Conservation (phyloP, 2,888 invertebrate genomes). For the Hyppa rectilinea region DNA sequence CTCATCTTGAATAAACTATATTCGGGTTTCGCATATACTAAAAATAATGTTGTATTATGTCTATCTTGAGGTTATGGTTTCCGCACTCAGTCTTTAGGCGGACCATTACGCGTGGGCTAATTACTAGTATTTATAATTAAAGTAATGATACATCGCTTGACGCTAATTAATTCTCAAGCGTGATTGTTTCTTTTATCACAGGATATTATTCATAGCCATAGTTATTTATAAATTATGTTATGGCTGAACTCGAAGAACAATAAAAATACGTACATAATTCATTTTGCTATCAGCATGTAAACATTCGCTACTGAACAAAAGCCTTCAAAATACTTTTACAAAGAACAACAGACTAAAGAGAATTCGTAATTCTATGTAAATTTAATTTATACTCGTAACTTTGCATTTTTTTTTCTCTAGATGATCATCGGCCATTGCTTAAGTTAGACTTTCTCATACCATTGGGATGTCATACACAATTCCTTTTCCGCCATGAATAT, state of each 20-base stretch:
- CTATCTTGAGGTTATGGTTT: no score
- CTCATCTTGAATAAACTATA: no score
- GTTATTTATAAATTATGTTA: constrained; percentile 1
- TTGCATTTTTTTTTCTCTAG: neutral
- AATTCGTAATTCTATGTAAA: neutral
- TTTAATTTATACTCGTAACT: neutral
- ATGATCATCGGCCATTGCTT: constrained; percentile 6
- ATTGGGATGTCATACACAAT: neutral
- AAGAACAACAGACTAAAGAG: neutral
- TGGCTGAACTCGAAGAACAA: neutral
- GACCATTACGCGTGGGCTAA: no score
- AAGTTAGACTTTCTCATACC: no score
- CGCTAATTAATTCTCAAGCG: constrained; percentile 1
- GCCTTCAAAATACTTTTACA: neutral
- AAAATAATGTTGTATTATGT: no score
- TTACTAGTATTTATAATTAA: neutral
- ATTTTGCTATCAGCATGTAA: constrained; percentile 9
- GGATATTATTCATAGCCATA: constrained; percentile 17
- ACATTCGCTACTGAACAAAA: neutral
- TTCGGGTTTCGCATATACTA: no score
- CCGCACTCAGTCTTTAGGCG: no score
- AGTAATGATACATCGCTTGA: neutral
- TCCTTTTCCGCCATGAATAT: neutral
- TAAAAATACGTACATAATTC: neutral
- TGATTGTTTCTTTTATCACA: constrained; percentile 20